These are phyloP conservation scores for Acronicta psi DNA, from an alignment of 2,888 invertebrate genomes.

Conservation along the genomic window DNA sequence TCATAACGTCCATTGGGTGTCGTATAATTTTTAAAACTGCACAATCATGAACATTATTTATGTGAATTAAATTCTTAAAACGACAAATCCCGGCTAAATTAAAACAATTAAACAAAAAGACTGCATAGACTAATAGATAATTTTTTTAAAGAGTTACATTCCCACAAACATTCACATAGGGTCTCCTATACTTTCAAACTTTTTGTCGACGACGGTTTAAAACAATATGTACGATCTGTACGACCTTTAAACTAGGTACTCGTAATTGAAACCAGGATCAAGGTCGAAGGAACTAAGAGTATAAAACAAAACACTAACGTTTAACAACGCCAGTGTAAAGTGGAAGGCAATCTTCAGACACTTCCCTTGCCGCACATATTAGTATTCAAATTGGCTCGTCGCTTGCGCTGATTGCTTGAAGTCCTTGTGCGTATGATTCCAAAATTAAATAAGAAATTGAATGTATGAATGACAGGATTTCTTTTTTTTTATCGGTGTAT, in stretches of 20 bases:
- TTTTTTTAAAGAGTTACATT: no score
- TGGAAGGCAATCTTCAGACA: constrained; percentile 32
- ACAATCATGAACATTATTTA: no score
- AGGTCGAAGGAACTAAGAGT: constrained; percentile 17
- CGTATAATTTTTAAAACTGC: no score
- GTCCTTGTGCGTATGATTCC: background rate
- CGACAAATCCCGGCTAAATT: no score
- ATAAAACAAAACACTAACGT: constrained; percentile 23
- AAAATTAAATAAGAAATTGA: background rate
- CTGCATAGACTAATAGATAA: no score
- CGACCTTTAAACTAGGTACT: constrained; percentile 14
- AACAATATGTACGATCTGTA: constrained; percentile 10
- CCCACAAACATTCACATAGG: no score
- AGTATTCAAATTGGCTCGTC: constrained; percentile 40
- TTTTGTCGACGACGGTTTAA: background rate
- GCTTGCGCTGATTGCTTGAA: constrained; percentile 13
- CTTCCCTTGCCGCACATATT: constrained; percentile 29
- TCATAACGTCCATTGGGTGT: no score
- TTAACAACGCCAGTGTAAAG: constrained; percentile 11
- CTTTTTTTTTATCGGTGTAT: no score
- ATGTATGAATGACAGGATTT: background rate
- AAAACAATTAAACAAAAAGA: no score
- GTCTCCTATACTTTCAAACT: no score
- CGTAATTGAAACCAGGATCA: constrained; percentile 40
- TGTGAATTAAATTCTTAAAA: no score